Evolutionary conservation across 2,888 invertebrate genomes (phyloP).

Genomic region (Parthenolecanium corni): DNA sequence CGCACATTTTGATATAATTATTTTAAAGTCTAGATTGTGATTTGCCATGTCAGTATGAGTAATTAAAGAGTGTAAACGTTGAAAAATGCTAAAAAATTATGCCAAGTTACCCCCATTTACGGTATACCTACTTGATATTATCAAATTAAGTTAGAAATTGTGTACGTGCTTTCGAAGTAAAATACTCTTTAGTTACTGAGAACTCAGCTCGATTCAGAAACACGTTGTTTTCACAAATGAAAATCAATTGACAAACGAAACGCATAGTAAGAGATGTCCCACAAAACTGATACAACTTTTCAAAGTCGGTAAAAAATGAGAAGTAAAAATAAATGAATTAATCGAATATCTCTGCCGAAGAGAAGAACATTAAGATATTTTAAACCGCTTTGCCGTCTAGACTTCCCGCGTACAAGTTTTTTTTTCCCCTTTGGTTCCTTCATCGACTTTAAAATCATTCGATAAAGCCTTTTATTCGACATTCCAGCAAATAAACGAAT

Average conservation of each 20-base stretch:
- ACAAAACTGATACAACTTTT: background rate
- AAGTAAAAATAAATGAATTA: background rate
- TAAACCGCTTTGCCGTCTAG: constrained; percentile 27
- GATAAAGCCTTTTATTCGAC: constrained; percentile 27
- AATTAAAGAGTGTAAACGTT: too few relatives aligned
- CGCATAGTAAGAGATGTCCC: background rate
- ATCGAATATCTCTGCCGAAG: constrained; percentile 13
- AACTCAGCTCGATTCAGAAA: too few relatives aligned
- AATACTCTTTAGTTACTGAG: too few relatives aligned
- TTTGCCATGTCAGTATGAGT: too few relatives aligned
- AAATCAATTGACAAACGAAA: background rate
- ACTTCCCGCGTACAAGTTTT: constrained; percentile 18
- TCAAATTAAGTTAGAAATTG: too few relatives aligned
- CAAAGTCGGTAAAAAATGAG: background rate
- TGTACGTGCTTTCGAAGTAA: too few relatives aligned
- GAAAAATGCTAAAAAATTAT: too few relatives aligned
- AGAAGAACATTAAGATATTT: constrained; percentile 27
- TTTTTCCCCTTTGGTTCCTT: constrained; percentile 3
- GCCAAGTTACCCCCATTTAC: too few relatives aligned
- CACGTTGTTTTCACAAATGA: too few relatives aligned
- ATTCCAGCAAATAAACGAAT: constrained; percentile 28
- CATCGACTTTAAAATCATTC: constrained; percentile 8
- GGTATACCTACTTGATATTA: too few relatives aligned
- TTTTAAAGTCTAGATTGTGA: too few relatives aligned
- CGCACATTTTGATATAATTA: too few relatives aligned